A percentile compares a stretch with the other conserved stretches of the same genome.
Conservation (phyloP, 2,113 vertebrate genomes). For the Bombycilla garrulus region DNA sequence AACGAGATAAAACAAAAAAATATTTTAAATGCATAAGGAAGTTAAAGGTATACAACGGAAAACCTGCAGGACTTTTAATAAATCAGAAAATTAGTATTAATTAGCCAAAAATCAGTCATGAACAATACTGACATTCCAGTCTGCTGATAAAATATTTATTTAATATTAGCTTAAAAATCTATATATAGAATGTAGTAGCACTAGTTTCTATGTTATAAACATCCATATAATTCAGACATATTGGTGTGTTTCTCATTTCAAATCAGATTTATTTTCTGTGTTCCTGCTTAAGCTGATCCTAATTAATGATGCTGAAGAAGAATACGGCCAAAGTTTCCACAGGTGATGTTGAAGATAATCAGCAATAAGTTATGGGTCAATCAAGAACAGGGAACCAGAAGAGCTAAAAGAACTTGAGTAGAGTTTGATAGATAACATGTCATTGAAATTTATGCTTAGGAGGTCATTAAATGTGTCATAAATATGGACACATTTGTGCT, state of each 20-base stretch:
- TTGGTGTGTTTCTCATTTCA: not conserved
- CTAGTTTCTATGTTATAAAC: not conserved
- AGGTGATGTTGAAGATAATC: not conserved
- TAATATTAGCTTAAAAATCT: not conserved
- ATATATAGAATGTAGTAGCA: not conserved
- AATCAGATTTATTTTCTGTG: not conserved
- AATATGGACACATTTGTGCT: not conserved
- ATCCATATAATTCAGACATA: not conserved
- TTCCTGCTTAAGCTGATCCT: not conserved
- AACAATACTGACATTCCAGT: not conserved
- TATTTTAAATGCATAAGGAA: not conserved
- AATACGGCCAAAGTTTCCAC: not conserved
- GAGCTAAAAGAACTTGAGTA: not conserved
- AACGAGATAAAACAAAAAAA: not conserved
- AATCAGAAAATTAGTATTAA: not conserved
- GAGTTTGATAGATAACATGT: not conserved
- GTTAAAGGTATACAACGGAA: not conserved
- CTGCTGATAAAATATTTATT: not conserved
- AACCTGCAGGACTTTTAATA: not conserved
- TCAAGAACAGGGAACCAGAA: not conserved
- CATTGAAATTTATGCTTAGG: not conserved
- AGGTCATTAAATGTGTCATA: not conserved
- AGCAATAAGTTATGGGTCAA: not conserved
- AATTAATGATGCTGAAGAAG: not conserved
- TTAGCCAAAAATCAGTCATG: not conserved